These are phyloP conservation scores for Polylopha cassiicola DNA, from an alignment of 2,888 invertebrate species.

Conservation along the genomic window DNA sequence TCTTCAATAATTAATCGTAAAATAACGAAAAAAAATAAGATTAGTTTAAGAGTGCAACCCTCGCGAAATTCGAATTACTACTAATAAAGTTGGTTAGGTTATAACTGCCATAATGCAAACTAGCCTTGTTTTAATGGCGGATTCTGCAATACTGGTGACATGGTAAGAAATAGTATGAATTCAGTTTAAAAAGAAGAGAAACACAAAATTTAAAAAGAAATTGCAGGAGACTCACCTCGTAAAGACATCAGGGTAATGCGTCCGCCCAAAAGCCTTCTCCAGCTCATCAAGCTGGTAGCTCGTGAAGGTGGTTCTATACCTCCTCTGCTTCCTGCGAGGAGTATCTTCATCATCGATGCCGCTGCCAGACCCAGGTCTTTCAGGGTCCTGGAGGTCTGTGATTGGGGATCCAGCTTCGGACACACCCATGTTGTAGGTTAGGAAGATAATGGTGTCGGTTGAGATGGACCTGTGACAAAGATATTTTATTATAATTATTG, in stretches of 20 bases:
- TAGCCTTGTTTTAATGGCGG: no score
- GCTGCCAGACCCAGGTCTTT: constrained; percentile 60
- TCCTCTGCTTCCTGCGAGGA: constrained; percentile 92
- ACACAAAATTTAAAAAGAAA: background rate
- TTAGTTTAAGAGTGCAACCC: no score
- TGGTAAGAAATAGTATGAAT: background rate
- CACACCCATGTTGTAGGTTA: constrained; percentile 53
- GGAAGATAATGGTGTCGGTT: constrained; percentile 16
- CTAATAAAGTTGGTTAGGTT: no score
- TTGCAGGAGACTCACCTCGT: constrained; percentile 83
- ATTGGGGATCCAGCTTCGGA: constrained; percentile 60
- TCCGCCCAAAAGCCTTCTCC: constrained; percentile 98
- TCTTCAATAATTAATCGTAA: no score
- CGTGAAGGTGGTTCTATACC: constrained; percentile 95
- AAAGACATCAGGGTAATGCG: constrained; percentile 98
- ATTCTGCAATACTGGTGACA: no score
- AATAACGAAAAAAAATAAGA: no score
- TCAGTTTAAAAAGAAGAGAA: background rate
- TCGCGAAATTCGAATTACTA: no score
- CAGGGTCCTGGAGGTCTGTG: constrained; percentile 56
- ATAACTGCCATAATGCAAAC: no score
- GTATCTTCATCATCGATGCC: constrained; percentile 83
- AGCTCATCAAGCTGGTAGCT: constrained; percentile 96
- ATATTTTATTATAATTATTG: constrained; percentile 5
- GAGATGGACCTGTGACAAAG: constrained; percentile 36